Conservation (phyloP, 2,888 invertebrate genomes). For the Sinotaia quadrata region DNA sequence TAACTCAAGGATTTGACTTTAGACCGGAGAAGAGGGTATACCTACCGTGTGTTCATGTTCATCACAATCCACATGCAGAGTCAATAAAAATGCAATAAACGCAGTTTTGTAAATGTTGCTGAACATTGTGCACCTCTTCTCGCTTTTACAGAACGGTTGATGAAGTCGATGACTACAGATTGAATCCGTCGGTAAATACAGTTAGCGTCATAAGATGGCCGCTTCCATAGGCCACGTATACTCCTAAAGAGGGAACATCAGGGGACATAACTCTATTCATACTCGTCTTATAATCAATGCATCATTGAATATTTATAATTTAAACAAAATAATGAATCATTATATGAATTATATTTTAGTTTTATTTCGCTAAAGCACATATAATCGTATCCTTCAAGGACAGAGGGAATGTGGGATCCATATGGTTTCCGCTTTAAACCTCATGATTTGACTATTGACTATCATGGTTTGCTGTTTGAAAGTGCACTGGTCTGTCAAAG, state of each 20-base stretch:
- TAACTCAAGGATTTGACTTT: too few relatives aligned
- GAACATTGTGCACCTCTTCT: constrained; percentile 38
- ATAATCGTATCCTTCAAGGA: too few relatives aligned
- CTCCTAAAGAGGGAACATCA: constrained; percentile 39
- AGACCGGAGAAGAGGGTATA: constrained; percentile 59
- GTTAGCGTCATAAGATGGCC: constrained; percentile 51
- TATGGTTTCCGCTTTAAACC: too few relatives aligned
- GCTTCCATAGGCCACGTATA: constrained; percentile 68
- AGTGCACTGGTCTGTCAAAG: too few relatives aligned
- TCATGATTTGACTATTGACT: too few relatives aligned
- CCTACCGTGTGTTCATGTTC: constrained; percentile 86
- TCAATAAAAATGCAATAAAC: constrained; percentile 36
- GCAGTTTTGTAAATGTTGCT: constrained; percentile 34
- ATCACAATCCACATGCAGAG: constrained; percentile 74
- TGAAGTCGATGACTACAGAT: constrained; percentile 29
- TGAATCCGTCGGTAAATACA: constrained; percentile 14
- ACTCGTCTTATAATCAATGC: too few relatives aligned
- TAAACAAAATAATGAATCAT: too few relatives aligned
- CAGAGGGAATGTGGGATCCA: too few relatives aligned
- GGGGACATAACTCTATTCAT: constrained; percentile 37
- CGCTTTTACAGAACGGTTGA: not conserved
- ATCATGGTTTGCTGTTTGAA: too few relatives aligned
- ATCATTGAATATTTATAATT: too few relatives aligned
- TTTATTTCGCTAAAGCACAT: too few relatives aligned
- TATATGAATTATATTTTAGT: too few relatives aligned